Percentiles rank a stretch among this genome's conserved stretches.
Conservation (phyloP, 2,797 vertebrate species). For the Clarias pachynema region DNA sequence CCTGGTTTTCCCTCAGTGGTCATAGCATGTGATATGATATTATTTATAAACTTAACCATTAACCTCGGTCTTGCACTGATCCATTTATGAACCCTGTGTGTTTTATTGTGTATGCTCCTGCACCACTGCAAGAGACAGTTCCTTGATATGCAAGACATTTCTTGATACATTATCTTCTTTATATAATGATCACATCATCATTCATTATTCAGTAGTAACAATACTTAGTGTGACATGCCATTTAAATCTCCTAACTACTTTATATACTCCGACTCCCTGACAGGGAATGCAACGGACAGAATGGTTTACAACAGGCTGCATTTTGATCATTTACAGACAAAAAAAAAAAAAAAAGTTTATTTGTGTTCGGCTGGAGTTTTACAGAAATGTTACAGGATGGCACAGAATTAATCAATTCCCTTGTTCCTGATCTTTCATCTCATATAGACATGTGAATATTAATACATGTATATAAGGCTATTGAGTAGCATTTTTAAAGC, state of each 20-base stretch:
- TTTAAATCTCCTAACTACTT: not conserved
- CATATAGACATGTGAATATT: conserved; percentile 33
- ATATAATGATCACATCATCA: not conserved
- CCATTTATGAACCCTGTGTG: not conserved
- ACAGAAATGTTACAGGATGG: conserved; percentile 24
- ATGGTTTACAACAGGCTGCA: not conserved
- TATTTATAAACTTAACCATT: not conserved
- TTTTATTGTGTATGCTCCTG: not conserved
- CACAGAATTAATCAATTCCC: not conserved
- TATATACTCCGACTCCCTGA: conserved; percentile 12
- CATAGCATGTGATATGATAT: not conserved
- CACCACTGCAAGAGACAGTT: conserved; percentile 17
- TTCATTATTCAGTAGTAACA: conserved; percentile 25
- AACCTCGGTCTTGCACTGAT: not conserved
- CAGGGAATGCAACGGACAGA: not conserved
- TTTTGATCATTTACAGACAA: not conserved
- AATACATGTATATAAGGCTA: conserved; percentile 28
- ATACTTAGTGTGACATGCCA: conserved; percentile 21
- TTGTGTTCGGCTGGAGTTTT: not conserved
- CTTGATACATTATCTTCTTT: not conserved
- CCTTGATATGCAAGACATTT: conserved; percentile 12
- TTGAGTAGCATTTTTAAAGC: conserved; percentile 22
- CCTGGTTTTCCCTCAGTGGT: not conserved
- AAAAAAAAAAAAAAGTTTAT: not conserved
- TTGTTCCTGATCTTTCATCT: conserved; percentile 10